These are phyloP conservation scores for Tanytarsus gracilentus DNA, from an alignment of 2,888 invertebrate genomes.

Conservation along the genomic window DNA sequence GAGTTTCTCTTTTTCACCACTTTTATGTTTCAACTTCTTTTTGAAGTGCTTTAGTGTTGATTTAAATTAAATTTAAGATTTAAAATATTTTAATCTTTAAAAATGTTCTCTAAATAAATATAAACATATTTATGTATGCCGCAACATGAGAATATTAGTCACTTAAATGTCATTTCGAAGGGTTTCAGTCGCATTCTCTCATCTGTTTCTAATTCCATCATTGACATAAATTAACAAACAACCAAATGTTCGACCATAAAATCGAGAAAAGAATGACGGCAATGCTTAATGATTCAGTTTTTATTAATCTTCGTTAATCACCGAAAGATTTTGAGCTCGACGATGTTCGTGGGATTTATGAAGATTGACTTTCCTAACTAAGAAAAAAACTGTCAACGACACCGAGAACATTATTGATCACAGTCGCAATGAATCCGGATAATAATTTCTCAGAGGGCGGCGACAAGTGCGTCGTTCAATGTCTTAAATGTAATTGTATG, in stretches of 20 bases:
- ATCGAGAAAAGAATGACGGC: neutral
- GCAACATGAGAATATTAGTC: neutral
- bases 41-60: too few species aligned
- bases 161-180: neutral
- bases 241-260: neutral
- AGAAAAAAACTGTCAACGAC: neutral
- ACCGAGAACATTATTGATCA: too few species aligned
- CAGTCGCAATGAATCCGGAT: too few species aligned
- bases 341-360: neutral
- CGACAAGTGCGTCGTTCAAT: too few species aligned
- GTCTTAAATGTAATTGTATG: too few species aligned
- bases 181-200: neutral
- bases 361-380: neutral
- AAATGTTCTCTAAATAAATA: too few species aligned
- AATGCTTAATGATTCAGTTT: conserved; percentile 15
- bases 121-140: too few species aligned
- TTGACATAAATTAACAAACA: conserved; percentile 20
- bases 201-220: conserved; percentile 8
- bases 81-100: too few species aligned
- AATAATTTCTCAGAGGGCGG: too few species aligned
- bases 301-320: conserved; percentile 14
- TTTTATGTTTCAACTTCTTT: too few species aligned
- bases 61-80: too few species aligned
- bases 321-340: neutral
- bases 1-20: too few species aligned